Conservation (phyloP, 1,140 invertebrate genomes). For the Pachyrhynchus sulphureomaculatus region DNA sequence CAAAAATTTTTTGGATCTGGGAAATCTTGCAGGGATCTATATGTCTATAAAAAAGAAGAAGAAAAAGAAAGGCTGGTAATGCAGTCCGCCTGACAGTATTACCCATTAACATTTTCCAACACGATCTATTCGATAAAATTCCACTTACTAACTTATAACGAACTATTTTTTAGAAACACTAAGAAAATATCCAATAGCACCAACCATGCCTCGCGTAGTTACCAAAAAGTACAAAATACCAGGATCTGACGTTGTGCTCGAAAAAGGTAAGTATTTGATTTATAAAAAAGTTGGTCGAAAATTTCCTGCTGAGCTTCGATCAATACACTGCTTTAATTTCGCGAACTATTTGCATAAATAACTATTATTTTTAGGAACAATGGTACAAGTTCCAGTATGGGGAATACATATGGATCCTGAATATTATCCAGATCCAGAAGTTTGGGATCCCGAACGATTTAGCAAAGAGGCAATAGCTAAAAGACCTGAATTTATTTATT, state of each 20-base stretch:
- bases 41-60: no score
- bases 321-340: not conserved
- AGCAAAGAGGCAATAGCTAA: conserved; percentile 20
- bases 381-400: not conserved
- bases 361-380: not conserved
- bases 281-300: no score
- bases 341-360: not conserved
- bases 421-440: conserved; percentile 9
- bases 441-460: conserved; percentile 11
- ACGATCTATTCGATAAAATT: no score
- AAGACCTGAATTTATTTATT: not conserved
- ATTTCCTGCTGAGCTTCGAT: not conserved
- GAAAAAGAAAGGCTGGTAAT: no score
- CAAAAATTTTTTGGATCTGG: no score
- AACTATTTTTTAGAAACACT: conserved; percentile 55
- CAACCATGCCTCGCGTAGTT: conserved; percentile 55
- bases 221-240: conserved; percentile 53
- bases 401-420: conserved; percentile 14
- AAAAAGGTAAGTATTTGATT: not conserved
- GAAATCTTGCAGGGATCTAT: no score
- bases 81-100: no score
- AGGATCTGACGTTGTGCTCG: conserved; percentile 19
- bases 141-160: no score
- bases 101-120: no score
- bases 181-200: conserved; percentile 57